Evolutionary conservation across 37 sponge, comb jelly and placozoan species (phyloP).

Genomic region (Bolinopsis microptera): DNA sequence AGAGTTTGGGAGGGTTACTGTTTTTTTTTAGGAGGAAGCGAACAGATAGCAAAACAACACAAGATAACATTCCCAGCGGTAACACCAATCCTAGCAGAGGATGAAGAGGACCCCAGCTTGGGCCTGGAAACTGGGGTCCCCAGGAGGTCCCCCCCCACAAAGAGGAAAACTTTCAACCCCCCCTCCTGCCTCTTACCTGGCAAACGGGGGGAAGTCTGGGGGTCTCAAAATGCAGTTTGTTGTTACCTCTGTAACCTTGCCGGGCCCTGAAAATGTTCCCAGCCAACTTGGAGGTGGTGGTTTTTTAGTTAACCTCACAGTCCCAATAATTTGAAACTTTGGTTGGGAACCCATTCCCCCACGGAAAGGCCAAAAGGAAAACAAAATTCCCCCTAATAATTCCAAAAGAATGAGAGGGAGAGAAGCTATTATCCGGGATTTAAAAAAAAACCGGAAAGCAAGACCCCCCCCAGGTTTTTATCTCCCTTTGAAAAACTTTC

Average conservation of each 20-base stretch:
- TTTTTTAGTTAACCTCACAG: too few relatives aligned
- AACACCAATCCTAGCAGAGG: slow-evolving; percentile 35
- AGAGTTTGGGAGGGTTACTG: background rate
- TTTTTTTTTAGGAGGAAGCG: slow-evolving; percentile 9
- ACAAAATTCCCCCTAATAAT: too few relatives aligned
- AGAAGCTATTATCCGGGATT: too few relatives aligned
- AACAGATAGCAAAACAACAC: slow-evolving; percentile 7
- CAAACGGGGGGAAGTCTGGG: background rate
- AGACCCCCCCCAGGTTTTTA: too few relatives aligned
- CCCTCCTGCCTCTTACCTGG: background rate
- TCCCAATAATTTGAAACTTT: too few relatives aligned
- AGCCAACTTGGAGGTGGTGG: too few relatives aligned
- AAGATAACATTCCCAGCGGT: slow-evolving; percentile 31
- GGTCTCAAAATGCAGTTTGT: background rate
- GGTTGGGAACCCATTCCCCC: too few relatives aligned
- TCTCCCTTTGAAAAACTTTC: too few relatives aligned
- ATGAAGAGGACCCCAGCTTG: slow-evolving; percentile 33
- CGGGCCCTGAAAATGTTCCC: too few relatives aligned
- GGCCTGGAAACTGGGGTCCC: slow-evolving; percentile 57
- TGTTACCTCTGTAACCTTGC: background rate
- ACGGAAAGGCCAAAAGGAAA: too few relatives aligned
- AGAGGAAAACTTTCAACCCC: background rate
- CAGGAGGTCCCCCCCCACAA: background rate
- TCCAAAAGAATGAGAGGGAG: too few relatives aligned
- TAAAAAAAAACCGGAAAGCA: too few relatives aligned